These are phyloP conservation scores for Agelas oroides DNA, from an alignment of 37 sponge, comb jelly and placozoan genomes.

Conservation along the genomic window DNA sequence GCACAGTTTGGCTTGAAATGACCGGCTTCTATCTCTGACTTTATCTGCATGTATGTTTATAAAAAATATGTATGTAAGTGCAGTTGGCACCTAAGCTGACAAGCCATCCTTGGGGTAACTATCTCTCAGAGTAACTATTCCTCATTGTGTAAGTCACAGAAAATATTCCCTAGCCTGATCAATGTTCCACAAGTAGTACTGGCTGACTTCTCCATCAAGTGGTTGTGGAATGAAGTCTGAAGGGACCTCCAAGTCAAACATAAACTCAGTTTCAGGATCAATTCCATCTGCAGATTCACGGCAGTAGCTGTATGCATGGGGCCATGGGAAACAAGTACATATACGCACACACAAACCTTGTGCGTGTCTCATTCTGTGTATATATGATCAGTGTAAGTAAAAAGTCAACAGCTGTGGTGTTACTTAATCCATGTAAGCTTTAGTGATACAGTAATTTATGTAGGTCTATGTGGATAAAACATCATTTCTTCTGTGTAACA, in stretches of 20 bases:
- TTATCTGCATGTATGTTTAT: slow-evolving; percentile 27
- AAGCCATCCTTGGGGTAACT: too few relatives aligned
- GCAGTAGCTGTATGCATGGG: slow-evolving; percentile 34
- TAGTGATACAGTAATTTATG: too few relatives aligned
- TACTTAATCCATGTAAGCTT: too few relatives aligned
- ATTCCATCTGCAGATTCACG: slow-evolving; percentile 51
- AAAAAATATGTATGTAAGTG: neutral
- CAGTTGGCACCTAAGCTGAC: too few relatives aligned
- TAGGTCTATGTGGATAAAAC: too few relatives aligned
- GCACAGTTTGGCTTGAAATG: slow-evolving; percentile 80
- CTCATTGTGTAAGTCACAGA: too few relatives aligned
- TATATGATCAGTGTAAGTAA: too few relatives aligned
- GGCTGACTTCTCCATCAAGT: slow-evolving; percentile 72
- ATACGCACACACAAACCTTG: too few relatives aligned
- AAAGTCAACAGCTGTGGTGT: too few relatives aligned
- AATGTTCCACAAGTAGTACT: slow-evolving; percentile 53
- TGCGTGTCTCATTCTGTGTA: too few relatives aligned
- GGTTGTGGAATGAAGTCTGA: slow-evolving; percentile 68
- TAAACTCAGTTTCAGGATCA: slow-evolving; percentile 69
- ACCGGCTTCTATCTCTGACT: slow-evolving; percentile 30
- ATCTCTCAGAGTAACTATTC: too few relatives aligned
- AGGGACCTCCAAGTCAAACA: slow-evolving; percentile 79
- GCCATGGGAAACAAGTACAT: neutral
- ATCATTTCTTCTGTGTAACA: too few relatives aligned
- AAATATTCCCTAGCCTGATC: slow-evolving; percentile 60